phyloP scores from a whole-genome alignment of 1,140 invertebrate genomes.

The Orussus abietinus region DNA sequence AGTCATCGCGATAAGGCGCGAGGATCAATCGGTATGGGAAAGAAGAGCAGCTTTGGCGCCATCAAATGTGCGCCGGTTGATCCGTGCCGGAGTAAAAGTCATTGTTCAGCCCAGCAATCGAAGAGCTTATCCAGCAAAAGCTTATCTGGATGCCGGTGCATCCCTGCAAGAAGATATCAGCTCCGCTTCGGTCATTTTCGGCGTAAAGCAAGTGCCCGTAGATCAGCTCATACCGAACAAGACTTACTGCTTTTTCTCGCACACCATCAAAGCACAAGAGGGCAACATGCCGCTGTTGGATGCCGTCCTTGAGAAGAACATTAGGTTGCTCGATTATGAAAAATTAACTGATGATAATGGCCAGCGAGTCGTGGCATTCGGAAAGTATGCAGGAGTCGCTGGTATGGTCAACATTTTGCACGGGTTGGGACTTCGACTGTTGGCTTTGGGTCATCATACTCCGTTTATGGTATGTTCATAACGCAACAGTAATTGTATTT shows the following conservation, averaged over 20 bases:
- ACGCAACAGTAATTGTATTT: too few relatives aligned
- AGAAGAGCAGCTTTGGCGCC: conserved; percentile 92
- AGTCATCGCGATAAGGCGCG: conserved; percentile 80
- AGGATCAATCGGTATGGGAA: conserved; percentile 98
- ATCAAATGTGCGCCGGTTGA: conserved; percentile 82
- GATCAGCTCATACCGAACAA: conserved; percentile 92
- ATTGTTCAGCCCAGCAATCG: conserved; percentile 98
- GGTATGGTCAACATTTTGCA: conserved; percentile 99
- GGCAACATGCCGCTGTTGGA: conserved; percentile 97
- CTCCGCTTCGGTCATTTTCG: conserved; percentile 93
- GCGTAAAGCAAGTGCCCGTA: conserved; percentile 95
- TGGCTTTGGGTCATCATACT: conserved; percentile 97
- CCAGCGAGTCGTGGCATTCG: conserved; percentile 94
- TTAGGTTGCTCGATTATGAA: conserved; percentile 96
- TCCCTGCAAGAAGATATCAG: conserved; percentile 94
- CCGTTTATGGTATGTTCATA: conserved; percentile 99
- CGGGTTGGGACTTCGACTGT: conserved; percentile 86
- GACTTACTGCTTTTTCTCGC: conserved; percentile 98
- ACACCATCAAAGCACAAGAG: conserved; percentile 99
- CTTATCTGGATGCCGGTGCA: conserved; percentile 67
- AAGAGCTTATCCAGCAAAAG: conserved; percentile 94
- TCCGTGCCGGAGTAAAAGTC: conserved; percentile 85
- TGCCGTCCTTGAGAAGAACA: conserved; percentile 94
- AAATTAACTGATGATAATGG: conserved; percentile 87
- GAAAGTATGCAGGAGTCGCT: conserved; percentile 97